Conservation (phyloP, 2,888 invertebrate genomes). For the Conchocele bisecta region DNA sequence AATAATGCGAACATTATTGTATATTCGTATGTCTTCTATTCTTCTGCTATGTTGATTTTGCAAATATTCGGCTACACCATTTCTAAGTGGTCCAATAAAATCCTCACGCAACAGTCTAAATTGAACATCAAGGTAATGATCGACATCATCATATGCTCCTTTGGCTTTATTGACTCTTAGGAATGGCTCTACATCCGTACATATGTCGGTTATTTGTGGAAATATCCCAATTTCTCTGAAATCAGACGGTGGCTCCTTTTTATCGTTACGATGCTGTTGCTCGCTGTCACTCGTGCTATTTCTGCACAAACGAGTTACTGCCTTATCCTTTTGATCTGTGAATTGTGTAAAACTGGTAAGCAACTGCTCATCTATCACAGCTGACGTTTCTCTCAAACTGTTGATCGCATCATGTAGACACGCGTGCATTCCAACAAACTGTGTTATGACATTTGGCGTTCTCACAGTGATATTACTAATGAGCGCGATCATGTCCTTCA, state of each 20-base stretch:
- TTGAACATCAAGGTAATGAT: constrained; percentile 90
- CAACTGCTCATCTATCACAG: no score
- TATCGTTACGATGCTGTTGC: no score
- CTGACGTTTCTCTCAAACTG: no score
- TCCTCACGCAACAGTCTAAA: constrained; percentile 92
- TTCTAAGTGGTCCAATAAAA: constrained; percentile 89
- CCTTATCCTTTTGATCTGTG: no score
- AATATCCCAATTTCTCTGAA: constrained; percentile 61
- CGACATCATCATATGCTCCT: constrained; percentile 86
- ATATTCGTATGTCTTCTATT: constrained; percentile 68
- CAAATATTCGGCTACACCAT: constrained; percentile 86
- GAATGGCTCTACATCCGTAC: constrained; percentile 80
- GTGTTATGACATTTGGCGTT: no score
- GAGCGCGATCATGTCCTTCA: no score
- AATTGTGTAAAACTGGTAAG: no score
- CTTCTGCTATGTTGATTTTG: constrained; percentile 21
- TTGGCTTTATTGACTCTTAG: constrained; percentile 86
- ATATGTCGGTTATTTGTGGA: constrained; percentile 80
- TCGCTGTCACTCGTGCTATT: no score
- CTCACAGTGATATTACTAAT: no score
- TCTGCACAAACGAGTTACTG: no score
- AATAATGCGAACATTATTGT: constrained; percentile 71
- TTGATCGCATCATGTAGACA: no score
- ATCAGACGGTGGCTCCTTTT: constrained; percentile 42
- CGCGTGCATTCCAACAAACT: no score